Percentiles rank a stretch among this genome's conserved stretches.
phyloP scores from a whole-genome alignment of 1,140 invertebrate genomes.

The Eurosta solidaginis region DNA sequence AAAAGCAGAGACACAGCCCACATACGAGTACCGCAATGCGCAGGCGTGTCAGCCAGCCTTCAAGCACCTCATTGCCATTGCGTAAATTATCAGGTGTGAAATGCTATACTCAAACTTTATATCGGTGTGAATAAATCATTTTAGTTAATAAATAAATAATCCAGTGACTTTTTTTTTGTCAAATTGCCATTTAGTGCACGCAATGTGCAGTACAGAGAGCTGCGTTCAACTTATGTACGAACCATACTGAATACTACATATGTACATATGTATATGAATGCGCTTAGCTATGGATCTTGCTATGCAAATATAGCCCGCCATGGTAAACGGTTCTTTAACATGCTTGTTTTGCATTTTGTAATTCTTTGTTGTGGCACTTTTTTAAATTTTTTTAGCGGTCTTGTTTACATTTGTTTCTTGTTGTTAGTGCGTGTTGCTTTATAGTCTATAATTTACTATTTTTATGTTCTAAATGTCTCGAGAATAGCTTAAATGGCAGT shows the following conservation, averaged over 20 bases:
- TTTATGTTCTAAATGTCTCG: conserved; percentile 8
- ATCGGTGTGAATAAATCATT: neutral
- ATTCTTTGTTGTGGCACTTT: neutral
- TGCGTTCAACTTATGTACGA: neutral
- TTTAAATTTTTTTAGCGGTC: neutral
- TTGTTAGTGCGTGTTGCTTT: neutral
- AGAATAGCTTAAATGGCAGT: neutral
- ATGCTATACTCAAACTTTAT: neutral
- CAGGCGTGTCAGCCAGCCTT: neutral
- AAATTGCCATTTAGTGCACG: neutral
- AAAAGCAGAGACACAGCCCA: neutral
- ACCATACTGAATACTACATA: too few species aligned
- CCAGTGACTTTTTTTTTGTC: neutral
- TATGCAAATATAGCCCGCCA: neutral
- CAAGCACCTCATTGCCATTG: neutral
- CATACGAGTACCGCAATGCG: neutral
- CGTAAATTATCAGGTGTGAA: conserved; percentile 6
- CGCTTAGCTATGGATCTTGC: neutral
- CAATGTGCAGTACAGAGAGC: neutral
- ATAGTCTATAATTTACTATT: neutral
- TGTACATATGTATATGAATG: too few species aligned
- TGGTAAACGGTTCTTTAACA: neutral
- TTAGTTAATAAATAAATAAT: conserved; percentile 24
- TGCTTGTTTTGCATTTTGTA: neutral
- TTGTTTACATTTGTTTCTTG: neutral